Percentiles rank a stretch among this genome's conserved stretches.
These are phyloP conservation scores for Poecilia latipinna DNA, from an alignment of 2,113 vertebrate genomes.

Conservation along the genomic window DNA sequence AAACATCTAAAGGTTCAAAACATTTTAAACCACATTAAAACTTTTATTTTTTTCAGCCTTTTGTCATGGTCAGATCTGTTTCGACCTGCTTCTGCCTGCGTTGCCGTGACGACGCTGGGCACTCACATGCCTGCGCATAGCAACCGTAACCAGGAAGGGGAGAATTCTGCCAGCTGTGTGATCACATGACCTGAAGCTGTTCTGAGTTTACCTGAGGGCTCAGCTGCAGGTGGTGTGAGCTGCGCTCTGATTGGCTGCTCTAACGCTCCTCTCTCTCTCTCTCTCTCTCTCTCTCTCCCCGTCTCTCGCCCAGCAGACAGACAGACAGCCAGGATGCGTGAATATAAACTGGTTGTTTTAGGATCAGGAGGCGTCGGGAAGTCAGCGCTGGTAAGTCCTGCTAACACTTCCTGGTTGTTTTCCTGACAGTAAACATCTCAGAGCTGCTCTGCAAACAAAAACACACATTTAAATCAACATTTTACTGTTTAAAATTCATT, in stretches of 20 bases:
- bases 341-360: slow-evolving; percentile 78
- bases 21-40: no score
- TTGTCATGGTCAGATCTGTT: no score
- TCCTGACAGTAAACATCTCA: background rate
- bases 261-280: background rate
- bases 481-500: background rate
- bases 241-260: slow-evolving; percentile 37
- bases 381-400: slow-evolving; percentile 70
- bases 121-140: slow-evolving; percentile 4
- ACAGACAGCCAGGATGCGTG: slow-evolving; percentile 75
- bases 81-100: slow-evolving; percentile 20
- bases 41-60: no score
- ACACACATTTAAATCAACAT: no score
- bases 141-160: slow-evolving; percentile 59
- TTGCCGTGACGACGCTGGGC: slow-evolving; percentile 27
- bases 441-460: background rate
- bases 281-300: background rate
- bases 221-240: slow-evolving; percentile 34
- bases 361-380: slow-evolving; percentile 78
- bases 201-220: slow-evolving; percentile 37
- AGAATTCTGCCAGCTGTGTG: slow-evolving; percentile 58
- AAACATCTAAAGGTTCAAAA: no score
- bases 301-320: slow-evolving; percentile 59
- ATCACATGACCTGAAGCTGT: slow-evolving; percentile 49
- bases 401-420: background rate